Conservation (phyloP, 2,888 invertebrate species). For the Emmelina monodactyla region DNA sequence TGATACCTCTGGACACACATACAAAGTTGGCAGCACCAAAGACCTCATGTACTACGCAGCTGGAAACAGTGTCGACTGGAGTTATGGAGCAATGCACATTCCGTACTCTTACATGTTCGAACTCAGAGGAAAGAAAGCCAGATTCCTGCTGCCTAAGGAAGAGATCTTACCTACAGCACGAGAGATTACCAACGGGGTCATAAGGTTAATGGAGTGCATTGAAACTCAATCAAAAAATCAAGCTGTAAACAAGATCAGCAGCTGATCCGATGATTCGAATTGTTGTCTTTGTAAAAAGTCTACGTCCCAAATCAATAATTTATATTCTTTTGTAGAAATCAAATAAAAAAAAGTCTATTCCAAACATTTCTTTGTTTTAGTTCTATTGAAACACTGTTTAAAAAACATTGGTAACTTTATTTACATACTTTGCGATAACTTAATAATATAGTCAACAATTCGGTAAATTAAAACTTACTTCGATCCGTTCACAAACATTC, state of each 20-base stretch:
- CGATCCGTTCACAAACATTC: conserved; percentile 56
- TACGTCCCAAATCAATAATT: too few relatives aligned
- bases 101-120: conserved; percentile 54
- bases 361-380: too few relatives aligned
- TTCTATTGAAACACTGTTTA: too few relatives aligned
- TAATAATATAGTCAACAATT: conserved; percentile 65
- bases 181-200: conserved; percentile 34
- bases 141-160: conserved; percentile 45
- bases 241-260: too few relatives aligned
- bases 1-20: conserved; percentile 34
- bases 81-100: conserved; percentile 40
- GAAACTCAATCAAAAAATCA: conserved; percentile 23
- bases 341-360: too few relatives aligned
- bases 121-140: conserved; percentile 38
- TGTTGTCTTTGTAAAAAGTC: too few relatives aligned
- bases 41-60: conserved; percentile 55
- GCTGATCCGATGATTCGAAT: too few relatives aligned
- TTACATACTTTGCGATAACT: conserved; percentile 62
- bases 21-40: conserved; percentile 54
- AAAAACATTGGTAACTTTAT: conserved; percentile 62
- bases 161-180: conserved; percentile 34
- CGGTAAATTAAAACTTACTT: conserved; percentile 37
- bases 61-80: conserved; percentile 52
- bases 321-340: too few relatives aligned
- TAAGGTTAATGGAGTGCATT: conserved; percentile 38